phyloP scores from a whole-genome alignment of 1,140 invertebrate species.

The Cataglyphis hispanica region DNA sequence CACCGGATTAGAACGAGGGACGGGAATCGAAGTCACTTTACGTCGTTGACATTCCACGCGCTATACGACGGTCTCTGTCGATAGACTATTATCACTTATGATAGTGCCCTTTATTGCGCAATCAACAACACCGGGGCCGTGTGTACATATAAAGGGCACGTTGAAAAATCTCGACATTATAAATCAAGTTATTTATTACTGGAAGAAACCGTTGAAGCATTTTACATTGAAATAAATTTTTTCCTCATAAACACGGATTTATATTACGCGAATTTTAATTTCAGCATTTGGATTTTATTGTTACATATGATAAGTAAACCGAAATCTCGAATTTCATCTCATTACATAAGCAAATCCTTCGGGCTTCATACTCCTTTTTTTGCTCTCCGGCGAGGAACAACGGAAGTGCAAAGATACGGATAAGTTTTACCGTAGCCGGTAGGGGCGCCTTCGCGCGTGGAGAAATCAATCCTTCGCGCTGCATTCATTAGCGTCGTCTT shows the following conservation, averaged over 20 bases:
- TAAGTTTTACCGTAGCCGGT: slow-evolving; percentile 24
- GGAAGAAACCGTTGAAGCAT: neutral
- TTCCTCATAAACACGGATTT: neutral
- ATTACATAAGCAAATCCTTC: neutral
- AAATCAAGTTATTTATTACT: neutral
- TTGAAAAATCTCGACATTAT: slow-evolving; percentile 16
- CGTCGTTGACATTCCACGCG: slow-evolving; percentile 75
- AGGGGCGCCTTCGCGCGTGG: slow-evolving; percentile 18
- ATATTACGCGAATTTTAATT: neutral
- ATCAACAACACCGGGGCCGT: slow-evolving; percentile 10
- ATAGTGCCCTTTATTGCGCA: slow-evolving; percentile 67
- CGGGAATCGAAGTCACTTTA: slow-evolving; percentile 66
- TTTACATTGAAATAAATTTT: neutral
- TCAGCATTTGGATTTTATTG: neutral
- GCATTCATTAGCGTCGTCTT: slow-evolving; percentile 76
- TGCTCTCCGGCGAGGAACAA: neutral
- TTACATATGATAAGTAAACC: neutral
- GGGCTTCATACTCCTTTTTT: neutral
- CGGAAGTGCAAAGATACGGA: slow-evolving; percentile 54
- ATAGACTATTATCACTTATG: slow-evolving; percentile 74
- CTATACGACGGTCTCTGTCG: slow-evolving; percentile 49
- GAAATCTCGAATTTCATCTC: slow-evolving; percentile 24
- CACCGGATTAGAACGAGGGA: slow-evolving; percentile 42
- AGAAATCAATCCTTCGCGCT: slow-evolving; percentile 74
- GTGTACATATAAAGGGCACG: slow-evolving; percentile 49